Base-by-base conservation (phyloP, 1,140 invertebrate species). In the Phymastichus coffea region DNA sequence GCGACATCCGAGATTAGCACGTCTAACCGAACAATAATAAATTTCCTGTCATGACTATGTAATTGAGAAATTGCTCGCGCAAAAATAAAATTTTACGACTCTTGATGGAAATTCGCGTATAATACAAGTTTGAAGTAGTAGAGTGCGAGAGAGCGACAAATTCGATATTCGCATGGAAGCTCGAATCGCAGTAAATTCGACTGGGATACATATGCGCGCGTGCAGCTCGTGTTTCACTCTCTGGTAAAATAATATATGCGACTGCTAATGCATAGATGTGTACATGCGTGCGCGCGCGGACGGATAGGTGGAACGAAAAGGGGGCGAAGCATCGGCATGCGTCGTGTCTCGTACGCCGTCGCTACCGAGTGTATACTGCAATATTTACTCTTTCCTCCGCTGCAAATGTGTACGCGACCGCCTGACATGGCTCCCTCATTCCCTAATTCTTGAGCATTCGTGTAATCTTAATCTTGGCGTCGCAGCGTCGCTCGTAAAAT, bases 321-420 rank as follows among this genome's bases (percentile, higher is more conserved):
- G n/a, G n/a, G n/a, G n/a, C 38, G 47, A 23, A 35, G 56, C 58
- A 55, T 61, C 49, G 66, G 68, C 67, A 67, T 68, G 72, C 67
- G 68, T 66, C 66, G 68, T 71, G 70, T 74, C 73, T 75, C 66
- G 58, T 54, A 9, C 6, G 15, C 4, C 9, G 37, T n/a, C n/a
- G 37, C 37, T 63, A 68, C 60, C 76, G 74, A 77, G 76, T 77
- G 74, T 74, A 76, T 73, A 66, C 69, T 78, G 71, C 76, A 76
- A 76, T 78, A 78, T 78, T 78, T 73, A 77, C 66, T 67, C 68
- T 58, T 51, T 49, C 22, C 30, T 19, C 41, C 37, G 9, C 7
- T n/a, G n/a, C n/a, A n/a, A n/a, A n/a, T n/a, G n/a, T n/a, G n/a
- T n/a, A n/a, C n/a, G n/a, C n/a, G n/a, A n/a, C n/a, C n/a, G n/a